Percentiles rank a stretch among this genome's conserved stretches.
Evolutionary conservation across 1,140 invertebrate species (phyloP).

Genomic region (Eumeta japonica): DNA sequence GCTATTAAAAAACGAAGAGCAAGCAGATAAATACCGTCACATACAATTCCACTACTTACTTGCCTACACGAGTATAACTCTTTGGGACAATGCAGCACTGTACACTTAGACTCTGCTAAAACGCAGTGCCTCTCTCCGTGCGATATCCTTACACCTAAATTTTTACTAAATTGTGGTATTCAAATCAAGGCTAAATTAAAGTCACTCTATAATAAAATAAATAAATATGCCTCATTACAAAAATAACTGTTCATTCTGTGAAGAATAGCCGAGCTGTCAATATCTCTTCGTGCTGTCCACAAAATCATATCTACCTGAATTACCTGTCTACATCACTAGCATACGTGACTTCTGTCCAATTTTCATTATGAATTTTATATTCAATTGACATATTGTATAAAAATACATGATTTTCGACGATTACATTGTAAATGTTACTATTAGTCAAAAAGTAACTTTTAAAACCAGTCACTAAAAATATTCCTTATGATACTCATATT

Average conservation of each 20-base stretch:
- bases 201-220: conserved; percentile 40
- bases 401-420: no score
- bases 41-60: conserved; percentile 18
- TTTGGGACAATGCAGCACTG: conserved; percentile 52
- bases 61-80: conserved; percentile 46
- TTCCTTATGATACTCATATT: no score
- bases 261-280: conserved; percentile 45
- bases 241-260: conserved; percentile 44
- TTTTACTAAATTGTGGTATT: conserved; percentile 45
- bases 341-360: no score
- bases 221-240: conserved; percentile 56
- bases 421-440: no score
- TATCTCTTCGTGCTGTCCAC: conserved; percentile 23
- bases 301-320: no score
- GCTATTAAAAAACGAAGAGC: no score
- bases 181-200: no score
- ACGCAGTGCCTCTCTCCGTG: conserved; percentile 48
- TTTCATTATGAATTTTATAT: no score
- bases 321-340: no score
- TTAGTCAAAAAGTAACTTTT: no score
- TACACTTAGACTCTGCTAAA: conserved; percentile 48
- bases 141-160: conserved; percentile 39
- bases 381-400: no score
- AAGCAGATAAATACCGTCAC: not conserved
- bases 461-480: no score